Conservation (phyloP, 1,140 invertebrate species). For the Zaprionus camerounensis region DNA sequence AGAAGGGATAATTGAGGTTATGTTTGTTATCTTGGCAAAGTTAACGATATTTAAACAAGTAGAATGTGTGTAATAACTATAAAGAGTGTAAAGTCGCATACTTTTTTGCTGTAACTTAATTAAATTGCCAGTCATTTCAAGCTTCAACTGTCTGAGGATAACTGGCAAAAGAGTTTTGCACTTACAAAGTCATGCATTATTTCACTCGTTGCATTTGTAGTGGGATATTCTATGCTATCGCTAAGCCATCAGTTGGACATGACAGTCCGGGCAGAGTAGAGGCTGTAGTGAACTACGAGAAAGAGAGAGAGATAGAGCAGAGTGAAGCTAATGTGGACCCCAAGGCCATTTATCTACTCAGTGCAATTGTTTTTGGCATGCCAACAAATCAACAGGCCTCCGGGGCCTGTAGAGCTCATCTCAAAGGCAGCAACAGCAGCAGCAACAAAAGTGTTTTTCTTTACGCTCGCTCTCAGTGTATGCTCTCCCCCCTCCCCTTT, state of each 20-base stretch:
- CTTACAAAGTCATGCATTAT: slow-evolving; percentile 31
- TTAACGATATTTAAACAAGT: background rate
- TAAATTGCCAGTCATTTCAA: slow-evolving; percentile 11
- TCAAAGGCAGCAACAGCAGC: slow-evolving; percentile 36
- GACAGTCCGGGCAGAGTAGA: background rate
- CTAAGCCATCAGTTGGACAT: slow-evolving; percentile 10
- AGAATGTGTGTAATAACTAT: background rate
- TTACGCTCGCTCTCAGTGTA: slow-evolving; percentile 20
- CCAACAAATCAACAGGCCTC: slow-evolving; percentile 71
- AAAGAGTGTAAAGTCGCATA: background rate
- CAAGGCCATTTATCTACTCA: slow-evolving; percentile 68
- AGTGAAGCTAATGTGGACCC: slow-evolving; percentile 33
- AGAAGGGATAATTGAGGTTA: background rate
- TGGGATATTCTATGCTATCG: background rate
- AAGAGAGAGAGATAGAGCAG: background rate
- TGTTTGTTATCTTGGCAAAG: background rate
- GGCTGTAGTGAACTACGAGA: background rate
- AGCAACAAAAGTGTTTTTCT: slow-evolving; percentile 32
- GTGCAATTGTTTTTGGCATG: slow-evolving; percentile 63
- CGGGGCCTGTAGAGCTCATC: slow-evolving; percentile 53
- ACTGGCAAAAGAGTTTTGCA: slow-evolving; percentile 4
- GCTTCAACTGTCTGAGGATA: background rate
- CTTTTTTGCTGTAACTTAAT: background rate
- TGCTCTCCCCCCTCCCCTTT: too few relatives aligned
- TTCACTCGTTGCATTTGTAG: slow-evolving; percentile 7